Evolutionary conservation across 2,797 vertebrate species (phyloP).

Genomic region (Tragopan temminckii): DNA sequence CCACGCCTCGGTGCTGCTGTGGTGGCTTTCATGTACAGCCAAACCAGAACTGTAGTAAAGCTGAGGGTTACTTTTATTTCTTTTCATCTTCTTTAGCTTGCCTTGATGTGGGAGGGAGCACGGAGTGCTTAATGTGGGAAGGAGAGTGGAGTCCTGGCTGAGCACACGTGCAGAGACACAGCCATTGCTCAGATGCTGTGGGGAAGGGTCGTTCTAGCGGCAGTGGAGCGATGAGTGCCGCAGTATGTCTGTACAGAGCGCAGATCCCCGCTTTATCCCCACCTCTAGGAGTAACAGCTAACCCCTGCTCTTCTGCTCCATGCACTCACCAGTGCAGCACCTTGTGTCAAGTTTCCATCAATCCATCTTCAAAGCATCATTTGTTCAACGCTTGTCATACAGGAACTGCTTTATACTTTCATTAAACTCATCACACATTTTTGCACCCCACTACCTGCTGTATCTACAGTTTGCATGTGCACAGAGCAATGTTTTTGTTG

Average conservation of each 20-base stretch:
- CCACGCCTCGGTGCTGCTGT: background rate
- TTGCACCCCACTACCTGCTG: background rate
- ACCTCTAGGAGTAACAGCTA: background rate
- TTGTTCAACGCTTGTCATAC: background rate
- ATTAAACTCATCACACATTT: background rate
- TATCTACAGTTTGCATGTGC: background rate
- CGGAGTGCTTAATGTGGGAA: background rate
- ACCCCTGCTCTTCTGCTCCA: background rate
- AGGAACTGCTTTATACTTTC: background rate
- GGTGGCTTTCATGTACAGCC: accelerated
- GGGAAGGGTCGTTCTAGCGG: background rate
- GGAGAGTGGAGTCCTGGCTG: background rate
- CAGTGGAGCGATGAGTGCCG: background rate
- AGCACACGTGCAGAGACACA: background rate
- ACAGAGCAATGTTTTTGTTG: background rate
- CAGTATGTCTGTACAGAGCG: background rate
- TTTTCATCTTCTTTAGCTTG: background rate
- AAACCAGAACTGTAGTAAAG: background rate
- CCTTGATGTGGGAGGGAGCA: background rate
- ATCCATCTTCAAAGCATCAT: background rate
- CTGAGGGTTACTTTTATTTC: background rate
- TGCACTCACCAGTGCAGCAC: background rate
- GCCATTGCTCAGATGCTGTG: background rate
- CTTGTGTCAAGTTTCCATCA: background rate
- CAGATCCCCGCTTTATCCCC: background rate